Percentiles rank a stretch among this genome's conserved stretches.
Conservation (phyloP, 1,140 invertebrate genomes). For the Drosophila ironensis region DNA sequence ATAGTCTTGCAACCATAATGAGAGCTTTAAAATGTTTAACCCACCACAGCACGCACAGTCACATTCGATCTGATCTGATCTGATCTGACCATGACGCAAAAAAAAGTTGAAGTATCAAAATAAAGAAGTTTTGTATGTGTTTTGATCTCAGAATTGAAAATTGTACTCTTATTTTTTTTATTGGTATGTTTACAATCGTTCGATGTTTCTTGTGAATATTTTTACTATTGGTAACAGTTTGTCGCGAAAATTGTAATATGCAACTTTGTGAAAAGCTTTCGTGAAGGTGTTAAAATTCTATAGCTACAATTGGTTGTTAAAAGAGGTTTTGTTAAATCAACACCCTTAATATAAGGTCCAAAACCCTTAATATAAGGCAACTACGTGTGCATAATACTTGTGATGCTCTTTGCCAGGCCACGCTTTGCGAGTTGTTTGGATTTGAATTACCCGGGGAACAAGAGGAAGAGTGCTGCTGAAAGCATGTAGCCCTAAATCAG, state of each 20-base stretch:
- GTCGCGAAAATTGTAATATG: conserved; percentile 20
- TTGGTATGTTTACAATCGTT: conserved; percentile 1
- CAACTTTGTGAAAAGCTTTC: conserved; percentile 7
- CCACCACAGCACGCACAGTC: conserved; percentile 37
- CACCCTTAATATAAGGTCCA: too few relatives aligned
- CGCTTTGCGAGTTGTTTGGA: conserved; percentile 57
- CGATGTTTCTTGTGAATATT: conserved; percentile 6
- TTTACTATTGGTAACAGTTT: conserved; percentile 19
- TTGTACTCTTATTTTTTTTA: neutral
- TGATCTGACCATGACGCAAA: too few relatives aligned
- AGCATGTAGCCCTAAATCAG: conserved; percentile 43
- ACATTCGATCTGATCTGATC: too few relatives aligned
- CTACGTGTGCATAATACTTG: conserved; percentile 60
- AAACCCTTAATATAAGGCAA: too few relatives aligned
- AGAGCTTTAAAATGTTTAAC: conserved; percentile 15
- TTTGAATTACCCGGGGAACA: conserved; percentile 35
- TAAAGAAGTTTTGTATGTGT: neutral
- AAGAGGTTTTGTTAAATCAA: neutral
- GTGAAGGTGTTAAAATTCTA: conserved; percentile 11
- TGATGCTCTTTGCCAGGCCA: conserved; percentile 30
- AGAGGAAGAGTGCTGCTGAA: conserved; percentile 52
- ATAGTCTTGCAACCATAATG: neutral
- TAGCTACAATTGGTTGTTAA: conserved; percentile 2
- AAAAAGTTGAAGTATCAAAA: conserved; percentile 11
- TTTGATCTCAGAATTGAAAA: too few relatives aligned